Conservation (phyloP, 2,113 vertebrate genomes). For the Burhinus oedicnemus region DNA sequence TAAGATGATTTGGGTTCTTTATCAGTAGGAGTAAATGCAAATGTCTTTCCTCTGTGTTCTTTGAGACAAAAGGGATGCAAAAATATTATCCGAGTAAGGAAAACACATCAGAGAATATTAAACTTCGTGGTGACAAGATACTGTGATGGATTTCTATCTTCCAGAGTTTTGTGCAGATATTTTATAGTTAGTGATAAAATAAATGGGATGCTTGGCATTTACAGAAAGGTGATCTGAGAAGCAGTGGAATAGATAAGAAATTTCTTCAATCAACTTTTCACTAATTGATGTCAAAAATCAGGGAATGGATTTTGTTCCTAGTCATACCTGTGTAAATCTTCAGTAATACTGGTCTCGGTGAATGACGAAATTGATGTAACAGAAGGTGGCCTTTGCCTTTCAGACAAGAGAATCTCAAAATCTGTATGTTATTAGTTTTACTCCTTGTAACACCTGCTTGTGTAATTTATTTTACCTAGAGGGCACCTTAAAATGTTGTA, state of each 20-base stretch:
- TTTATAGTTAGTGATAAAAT: constrained; percentile 7
- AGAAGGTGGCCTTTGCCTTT: neutral
- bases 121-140: neutral
- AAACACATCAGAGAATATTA: neutral
- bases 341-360: neutral
- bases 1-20: neutral
- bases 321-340: neutral
- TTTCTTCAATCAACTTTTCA: neutral
- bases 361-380: neutral
- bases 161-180: neutral
- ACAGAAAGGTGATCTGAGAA: neutral
- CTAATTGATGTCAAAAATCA: constrained; percentile 4
- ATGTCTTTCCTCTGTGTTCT: neutral
- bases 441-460: neutral
- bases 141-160: neutral
- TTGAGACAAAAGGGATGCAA: neutral
- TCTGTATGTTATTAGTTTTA: neutral
- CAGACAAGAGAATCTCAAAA: neutral
- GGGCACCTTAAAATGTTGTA: neutral
- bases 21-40: neutral
- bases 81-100: constrained; percentile 25
- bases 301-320: neutral
- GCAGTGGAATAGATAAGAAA: neutral
- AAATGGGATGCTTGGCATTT: neutral
- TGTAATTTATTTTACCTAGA: neutral